Conservation (phyloP, 1,140 invertebrate genomes). For the Reticulitermes speratus region DNA sequence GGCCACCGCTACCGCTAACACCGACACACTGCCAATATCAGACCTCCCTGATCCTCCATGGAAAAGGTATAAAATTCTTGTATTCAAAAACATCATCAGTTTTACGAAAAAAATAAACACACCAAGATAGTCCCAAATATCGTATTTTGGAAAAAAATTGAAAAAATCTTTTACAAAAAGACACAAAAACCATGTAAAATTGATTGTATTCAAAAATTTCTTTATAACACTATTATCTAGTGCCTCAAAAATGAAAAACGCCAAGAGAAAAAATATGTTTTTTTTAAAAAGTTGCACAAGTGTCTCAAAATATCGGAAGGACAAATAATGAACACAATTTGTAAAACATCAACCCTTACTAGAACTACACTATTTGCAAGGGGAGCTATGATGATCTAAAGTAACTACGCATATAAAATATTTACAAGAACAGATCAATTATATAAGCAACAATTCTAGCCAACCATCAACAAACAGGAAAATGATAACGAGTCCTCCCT, state of each 20-base stretch:
- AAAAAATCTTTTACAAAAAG: not conserved
- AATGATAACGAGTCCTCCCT: not conserved
- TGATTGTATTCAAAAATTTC: not conserved
- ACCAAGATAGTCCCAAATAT: not conserved
- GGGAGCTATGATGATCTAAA: not conserved
- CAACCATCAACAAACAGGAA: not conserved
- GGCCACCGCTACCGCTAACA: not conserved
- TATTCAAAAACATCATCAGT: constrained; percentile 44
- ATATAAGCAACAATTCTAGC: not conserved
- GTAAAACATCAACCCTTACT: not conserved
- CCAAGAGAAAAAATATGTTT: not conserved
- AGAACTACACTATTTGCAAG: not conserved
- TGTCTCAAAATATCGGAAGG: not conserved
- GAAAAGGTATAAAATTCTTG: constrained; percentile 49
- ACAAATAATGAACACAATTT: not conserved
- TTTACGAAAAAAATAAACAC: constrained; percentile 37
- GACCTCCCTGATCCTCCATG: constrained; percentile 40
- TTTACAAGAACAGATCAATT: not conserved
- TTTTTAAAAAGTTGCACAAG: not conserved
- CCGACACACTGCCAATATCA: not conserved
- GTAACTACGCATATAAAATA: not conserved
- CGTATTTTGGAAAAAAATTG: not conserved
- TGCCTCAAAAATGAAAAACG: not conserved
- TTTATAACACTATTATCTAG: not conserved
- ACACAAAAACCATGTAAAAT: not conserved